Conservation (phyloP, 2,888 invertebrate species). For the Ectemnius continuus region DNA sequence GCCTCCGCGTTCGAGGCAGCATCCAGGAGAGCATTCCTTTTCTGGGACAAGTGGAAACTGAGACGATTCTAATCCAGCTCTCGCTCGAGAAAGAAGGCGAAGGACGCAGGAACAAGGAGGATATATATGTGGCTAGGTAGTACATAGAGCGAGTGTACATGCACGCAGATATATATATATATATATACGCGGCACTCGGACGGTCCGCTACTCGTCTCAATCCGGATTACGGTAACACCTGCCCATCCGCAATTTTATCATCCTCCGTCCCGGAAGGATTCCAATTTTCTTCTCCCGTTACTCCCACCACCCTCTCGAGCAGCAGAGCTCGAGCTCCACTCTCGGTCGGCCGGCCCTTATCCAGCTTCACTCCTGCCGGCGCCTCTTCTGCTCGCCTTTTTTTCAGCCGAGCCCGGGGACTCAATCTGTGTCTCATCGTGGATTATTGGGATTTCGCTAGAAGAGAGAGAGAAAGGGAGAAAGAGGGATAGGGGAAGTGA, state of each 20-base stretch:
- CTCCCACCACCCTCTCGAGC: constrained; percentile 42
- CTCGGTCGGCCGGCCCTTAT: constrained; percentile 36
- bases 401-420: constrained; percentile 60
- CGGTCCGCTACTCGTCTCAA: constrained; percentile 58
- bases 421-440: constrained; percentile 77
- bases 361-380: constrained; percentile 27
- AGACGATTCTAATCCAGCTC: constrained; percentile 45
- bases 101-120: constrained; percentile 34
- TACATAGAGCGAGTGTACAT: constrained; percentile 6
- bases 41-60: constrained; percentile 24
- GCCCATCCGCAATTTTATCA: constrained; percentile 75
- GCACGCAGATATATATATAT: constrained; percentile 29
- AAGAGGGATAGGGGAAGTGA: constrained; percentile 8
- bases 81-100: constrained; percentile 29
- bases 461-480: constrained; percentile 40
- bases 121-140: constrained; percentile 18
- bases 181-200: constrained; percentile 45
- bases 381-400: constrained; percentile 18
- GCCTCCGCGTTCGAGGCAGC: neutral
- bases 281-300: constrained; percentile 73
- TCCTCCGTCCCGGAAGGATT: constrained; percentile 71
- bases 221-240: constrained; percentile 75
- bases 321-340: constrained; percentile 37
- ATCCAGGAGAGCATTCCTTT: constrained; percentile 11
- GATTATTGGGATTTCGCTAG: constrained; percentile 76